These are phyloP conservation scores for Eupithecia centaureata DNA, from an alignment of 2,888 invertebrate species.

Conservation along the genomic window DNA sequence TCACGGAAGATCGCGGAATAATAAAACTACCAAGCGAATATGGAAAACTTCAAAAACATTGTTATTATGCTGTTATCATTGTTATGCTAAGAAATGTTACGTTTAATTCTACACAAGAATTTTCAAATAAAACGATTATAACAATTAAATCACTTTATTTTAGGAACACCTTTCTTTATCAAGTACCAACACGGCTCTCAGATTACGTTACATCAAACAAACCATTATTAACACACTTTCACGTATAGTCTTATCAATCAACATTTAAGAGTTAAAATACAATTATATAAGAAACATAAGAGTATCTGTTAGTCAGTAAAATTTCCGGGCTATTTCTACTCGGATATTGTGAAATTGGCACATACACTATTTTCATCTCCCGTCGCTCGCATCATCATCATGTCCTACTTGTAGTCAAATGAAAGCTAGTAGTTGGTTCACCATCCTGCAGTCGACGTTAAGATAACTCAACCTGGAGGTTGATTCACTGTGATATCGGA, in stretches of 20 bases:
- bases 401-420: too few relatives aligned
- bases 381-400: not conserved
- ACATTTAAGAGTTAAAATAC: not conserved
- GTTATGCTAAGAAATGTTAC: not conserved
- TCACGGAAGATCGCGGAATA: not conserved
- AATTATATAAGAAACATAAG: not conserved
- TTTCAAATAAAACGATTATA: not conserved
- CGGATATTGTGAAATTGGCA: not conserved
- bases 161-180: conserved; percentile 5
- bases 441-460: too few relatives aligned
- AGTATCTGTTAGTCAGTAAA: not conserved
- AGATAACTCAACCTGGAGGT: too few relatives aligned
- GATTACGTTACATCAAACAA: not conserved
- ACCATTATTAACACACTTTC: not conserved
- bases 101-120: not conserved
- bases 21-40: not conserved
- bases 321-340: not conserved
- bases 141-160: not conserved
- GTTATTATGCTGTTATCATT: not conserved
- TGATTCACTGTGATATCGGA: too few relatives aligned
- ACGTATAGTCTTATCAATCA: not conserved
- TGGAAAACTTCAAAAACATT: not conserved
- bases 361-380: not conserved
- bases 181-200: not conserved
- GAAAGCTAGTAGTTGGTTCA: too few relatives aligned